Evolutionary conservation across 2,797 vertebrate genomes (phyloP).

Genomic region (Chlorospingus flavigularis): DNA sequence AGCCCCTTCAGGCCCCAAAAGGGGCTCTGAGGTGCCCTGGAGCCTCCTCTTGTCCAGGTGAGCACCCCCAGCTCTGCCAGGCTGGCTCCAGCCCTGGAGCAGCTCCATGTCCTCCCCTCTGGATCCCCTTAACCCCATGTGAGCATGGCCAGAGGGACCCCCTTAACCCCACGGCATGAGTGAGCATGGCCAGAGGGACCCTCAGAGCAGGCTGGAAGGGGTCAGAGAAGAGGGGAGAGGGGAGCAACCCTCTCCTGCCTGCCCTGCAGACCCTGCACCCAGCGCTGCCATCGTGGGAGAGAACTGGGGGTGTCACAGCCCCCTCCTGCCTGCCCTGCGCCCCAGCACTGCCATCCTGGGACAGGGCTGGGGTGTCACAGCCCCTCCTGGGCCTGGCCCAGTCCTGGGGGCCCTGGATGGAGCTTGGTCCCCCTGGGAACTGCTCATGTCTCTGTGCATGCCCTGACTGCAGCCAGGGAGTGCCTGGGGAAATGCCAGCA

Average conservation of each 20-base stretch:
- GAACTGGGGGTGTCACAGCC: fast-evolving
- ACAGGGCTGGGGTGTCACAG: background rate
- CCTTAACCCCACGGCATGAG: fast-evolving
- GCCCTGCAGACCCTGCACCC: no score
- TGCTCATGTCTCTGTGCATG: fast-evolving
- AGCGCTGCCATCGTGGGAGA: background rate
- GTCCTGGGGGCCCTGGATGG: fast-evolving
- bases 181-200: background rate
- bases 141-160: background rate
- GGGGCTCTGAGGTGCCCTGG: background rate
- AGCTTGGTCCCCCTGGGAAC: background rate
- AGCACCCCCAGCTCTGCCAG: background rate
- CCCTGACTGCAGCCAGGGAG: fast-evolving
- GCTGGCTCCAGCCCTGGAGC: background rate
- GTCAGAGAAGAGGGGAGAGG: background rate
- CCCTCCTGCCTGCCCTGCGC: no score
- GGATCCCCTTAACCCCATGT: fast-evolving
- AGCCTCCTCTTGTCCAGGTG: background rate
- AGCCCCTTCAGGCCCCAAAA: background rate
- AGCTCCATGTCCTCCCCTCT: background rate
- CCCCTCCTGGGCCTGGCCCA: fast-evolving
- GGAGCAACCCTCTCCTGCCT: background rate
- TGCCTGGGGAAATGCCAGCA: background rate
- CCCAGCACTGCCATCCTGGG: background rate
- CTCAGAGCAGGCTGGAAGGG: background rate